A percentile compares a stretch with the other conserved stretches of the same genome.
Evolutionary conservation across 1,140 invertebrate genomes (phyloP).

Genomic region (Papilio polyxenes): DNA sequence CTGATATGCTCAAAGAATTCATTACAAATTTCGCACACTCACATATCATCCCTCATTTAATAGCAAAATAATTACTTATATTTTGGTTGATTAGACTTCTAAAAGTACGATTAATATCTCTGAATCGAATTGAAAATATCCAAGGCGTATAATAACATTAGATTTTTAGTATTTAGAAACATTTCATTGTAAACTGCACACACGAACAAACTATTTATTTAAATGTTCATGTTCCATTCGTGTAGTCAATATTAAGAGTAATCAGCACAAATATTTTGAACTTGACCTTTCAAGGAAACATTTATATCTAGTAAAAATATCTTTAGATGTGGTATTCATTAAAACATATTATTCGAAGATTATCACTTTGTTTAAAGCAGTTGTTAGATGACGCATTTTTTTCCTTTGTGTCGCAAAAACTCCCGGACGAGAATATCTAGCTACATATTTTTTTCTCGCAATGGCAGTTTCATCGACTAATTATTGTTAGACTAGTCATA

Average conservation of each 20-base stretch:
- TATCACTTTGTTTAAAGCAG: background rate
- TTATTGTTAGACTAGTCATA: background rate
- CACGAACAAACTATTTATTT: background rate
- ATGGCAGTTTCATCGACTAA: background rate
- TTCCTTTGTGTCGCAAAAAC: background rate
- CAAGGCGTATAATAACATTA: background rate
- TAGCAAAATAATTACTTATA: background rate
- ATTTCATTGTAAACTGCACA: background rate
- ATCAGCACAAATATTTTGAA: conserved; percentile 1
- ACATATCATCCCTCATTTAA: background rate
- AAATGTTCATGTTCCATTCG: background rate
- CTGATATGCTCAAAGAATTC: conserved; percentile 12
- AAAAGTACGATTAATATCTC: background rate
- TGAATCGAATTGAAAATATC: background rate
- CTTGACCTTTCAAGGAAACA: background rate
- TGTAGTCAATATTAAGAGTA: background rate
- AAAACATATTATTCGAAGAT: background rate
- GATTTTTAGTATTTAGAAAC: background rate
- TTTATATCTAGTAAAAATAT: background rate
- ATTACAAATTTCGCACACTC: background rate
- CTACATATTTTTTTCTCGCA: background rate
- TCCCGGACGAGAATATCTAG: background rate
- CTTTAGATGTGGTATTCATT: background rate
- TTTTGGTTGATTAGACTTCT: background rate
- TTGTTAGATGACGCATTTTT: background rate